A percentile compares a stretch with the other conserved stretches of the same genome.
These are phyloP conservation scores for Kryptolebias marmoratus DNA, from an alignment of 2,113 vertebrate species.

Conservation along the genomic window DNA sequence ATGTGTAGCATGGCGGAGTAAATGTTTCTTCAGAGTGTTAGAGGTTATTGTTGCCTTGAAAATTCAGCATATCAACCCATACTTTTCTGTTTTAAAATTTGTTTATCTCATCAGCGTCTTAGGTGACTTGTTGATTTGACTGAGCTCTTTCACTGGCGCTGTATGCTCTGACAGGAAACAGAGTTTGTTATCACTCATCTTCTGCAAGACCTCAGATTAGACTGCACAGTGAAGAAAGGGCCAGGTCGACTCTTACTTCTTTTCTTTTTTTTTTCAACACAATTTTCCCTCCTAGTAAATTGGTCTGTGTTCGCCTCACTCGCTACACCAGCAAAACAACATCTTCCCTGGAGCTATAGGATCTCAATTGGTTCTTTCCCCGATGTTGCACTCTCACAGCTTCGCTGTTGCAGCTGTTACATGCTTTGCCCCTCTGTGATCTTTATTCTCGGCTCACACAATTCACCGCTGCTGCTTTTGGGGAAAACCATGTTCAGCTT, in stretches of 20 bases:
- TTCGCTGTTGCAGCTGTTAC: constrained; percentile 46
- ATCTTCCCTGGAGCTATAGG: constrained; percentile 63
- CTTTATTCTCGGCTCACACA: constrained; percentile 42
- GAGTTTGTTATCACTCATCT: constrained; percentile 69
- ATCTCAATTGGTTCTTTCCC: constrained; percentile 67
- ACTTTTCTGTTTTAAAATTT: constrained; percentile 15
- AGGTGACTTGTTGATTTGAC: constrained; percentile 35
- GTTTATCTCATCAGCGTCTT: constrained; percentile 26
- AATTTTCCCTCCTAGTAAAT: constrained; percentile 77
- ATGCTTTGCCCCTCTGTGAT: constrained; percentile 48
- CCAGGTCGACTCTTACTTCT: constrained; percentile 58
- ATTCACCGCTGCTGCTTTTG: constrained; percentile 24
- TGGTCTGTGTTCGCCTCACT: constrained; percentile 74
- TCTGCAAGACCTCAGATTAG: constrained; percentile 71
- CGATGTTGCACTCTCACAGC: constrained; percentile 45
- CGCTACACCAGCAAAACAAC: constrained; percentile 73
- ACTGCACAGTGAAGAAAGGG: constrained; percentile 75
- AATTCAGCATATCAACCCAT: constrained; percentile 54
- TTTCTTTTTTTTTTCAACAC: constrained; percentile 44
- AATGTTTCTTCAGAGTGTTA: not conserved
- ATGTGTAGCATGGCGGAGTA: constrained; percentile 16
- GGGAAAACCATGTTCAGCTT: constrained; percentile 23
- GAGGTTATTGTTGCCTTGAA: constrained; percentile 56
- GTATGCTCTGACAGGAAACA: constrained; percentile 63
- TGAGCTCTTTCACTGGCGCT: constrained; percentile 42